These are phyloP conservation scores for Caiman crocodilus DNA, from an alignment of 2,797 vertebrate species.

Conservation along the genomic window DNA sequence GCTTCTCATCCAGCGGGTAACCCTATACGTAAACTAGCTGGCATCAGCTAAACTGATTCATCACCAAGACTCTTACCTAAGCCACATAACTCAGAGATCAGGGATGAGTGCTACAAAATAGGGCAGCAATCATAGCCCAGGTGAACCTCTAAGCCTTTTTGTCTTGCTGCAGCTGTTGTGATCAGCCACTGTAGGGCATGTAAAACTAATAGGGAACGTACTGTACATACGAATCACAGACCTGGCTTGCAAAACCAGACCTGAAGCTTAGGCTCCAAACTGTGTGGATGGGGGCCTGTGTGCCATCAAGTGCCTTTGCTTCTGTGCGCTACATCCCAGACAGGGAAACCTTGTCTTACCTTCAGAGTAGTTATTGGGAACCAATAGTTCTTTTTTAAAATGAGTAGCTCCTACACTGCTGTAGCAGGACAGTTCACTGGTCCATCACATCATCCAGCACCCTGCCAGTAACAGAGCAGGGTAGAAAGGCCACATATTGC, in stretches of 20 bases:
- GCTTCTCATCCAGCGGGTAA: background rate
- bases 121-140: background rate
- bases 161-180: background rate
- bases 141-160: background rate
- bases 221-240: background rate
- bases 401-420: background rate
- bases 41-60: background rate
- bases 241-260: background rate
- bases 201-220: no score
- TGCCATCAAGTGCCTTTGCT: background rate
- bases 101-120: background rate
- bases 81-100: background rate
- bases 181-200: background rate
- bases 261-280: background rate
- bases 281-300: background rate
- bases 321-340: background rate
- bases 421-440: background rate
- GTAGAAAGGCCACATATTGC: background rate
- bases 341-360: background rate
- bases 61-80: background rate
- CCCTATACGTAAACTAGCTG: background rate
- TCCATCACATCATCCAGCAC: background rate
- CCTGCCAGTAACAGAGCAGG: background rate
- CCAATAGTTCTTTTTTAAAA: rapidly evolving
- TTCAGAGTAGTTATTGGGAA: background rate